Percentiles rank a stretch among this genome's conserved stretches.
Evolutionary conservation across 2,888 invertebrate species (phyloP).

Genomic region (Brenthis daphne): DNA sequence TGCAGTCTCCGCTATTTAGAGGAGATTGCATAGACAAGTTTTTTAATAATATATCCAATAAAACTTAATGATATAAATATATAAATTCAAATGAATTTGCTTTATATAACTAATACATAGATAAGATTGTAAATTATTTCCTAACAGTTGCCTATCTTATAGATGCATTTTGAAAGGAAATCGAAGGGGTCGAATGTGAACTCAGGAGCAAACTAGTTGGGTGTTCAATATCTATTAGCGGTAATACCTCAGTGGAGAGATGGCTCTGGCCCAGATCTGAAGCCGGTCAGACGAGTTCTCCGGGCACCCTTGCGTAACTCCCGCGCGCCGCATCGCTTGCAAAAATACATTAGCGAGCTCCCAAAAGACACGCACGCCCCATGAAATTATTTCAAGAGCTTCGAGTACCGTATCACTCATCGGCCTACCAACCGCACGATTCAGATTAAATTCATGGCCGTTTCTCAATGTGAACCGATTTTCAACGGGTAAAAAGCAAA

Average conservation of each 20-base stretch:
- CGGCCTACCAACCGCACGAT: constrained; percentile 50
- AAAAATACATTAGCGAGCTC: constrained; percentile 75
- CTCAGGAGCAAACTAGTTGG: constrained; percentile 47
- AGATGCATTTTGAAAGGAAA: constrained; percentile 47
- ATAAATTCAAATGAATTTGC: background rate
- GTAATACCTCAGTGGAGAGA: constrained; percentile 74
- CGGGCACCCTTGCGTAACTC: constrained; percentile 76
- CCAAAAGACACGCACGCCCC: constrained; percentile 68
- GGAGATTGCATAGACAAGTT: background rate
- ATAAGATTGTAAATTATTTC: too few relatives aligned
- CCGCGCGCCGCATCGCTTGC: constrained; percentile 60
- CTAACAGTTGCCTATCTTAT: background rate
- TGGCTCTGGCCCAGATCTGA: constrained; percentile 77
- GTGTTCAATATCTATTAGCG: constrained; percentile 75
- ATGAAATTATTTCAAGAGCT: constrained; percentile 73
- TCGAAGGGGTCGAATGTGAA: constrained; percentile 47
- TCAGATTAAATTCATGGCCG: constrained; percentile 55
- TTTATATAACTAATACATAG: background rate
- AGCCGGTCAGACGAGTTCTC: constrained; percentile 77
- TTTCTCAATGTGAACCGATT: constrained; percentile 70
- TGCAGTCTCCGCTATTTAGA: background rate
- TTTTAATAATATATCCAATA: background rate
- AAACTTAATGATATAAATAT: background rate
- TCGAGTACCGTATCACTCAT: constrained; percentile 64
- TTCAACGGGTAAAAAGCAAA: constrained; percentile 62